A percentile compares a stretch with the other conserved stretches of the same genome.
Evolutionary conservation across 2,113 vertebrate genomes (phyloP).

Genomic region (Ploceus nigricollis): DNA sequence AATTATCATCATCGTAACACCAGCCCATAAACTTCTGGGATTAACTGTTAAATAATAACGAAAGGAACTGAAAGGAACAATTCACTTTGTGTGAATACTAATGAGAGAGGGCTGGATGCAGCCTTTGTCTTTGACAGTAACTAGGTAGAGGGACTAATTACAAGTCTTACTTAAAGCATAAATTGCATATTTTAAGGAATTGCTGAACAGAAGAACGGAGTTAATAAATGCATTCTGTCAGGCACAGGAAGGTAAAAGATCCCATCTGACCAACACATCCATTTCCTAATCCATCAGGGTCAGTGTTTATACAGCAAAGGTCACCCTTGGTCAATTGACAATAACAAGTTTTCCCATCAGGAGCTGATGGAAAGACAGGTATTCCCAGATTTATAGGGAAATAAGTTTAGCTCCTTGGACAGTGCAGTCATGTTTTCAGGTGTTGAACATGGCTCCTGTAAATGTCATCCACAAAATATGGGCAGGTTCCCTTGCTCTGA

Average conservation of each 20-base stretch:
- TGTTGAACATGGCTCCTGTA: rapidly evolving
- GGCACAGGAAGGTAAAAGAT: not conserved
- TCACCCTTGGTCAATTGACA: not conserved
- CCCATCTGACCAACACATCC: conserved; percentile 1
- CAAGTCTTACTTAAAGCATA: not conserved
- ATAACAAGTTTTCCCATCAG: not conserved
- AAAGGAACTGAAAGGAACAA: not conserved
- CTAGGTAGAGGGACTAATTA: conserved; percentile 36
- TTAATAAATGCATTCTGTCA: not conserved
- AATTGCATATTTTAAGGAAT: conserved; percentile 20
- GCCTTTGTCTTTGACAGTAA: not conserved
- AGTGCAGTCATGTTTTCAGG: not conserved
- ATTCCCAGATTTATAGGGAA: not conserved
- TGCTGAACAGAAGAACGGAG: not conserved
- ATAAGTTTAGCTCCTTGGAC: not conserved
- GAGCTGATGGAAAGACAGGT: not conserved
- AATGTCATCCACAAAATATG: not conserved
- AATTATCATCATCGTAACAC: not conserved
- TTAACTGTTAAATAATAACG: conserved; percentile 21
- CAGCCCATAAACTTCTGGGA: conserved; percentile 23
- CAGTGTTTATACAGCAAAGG: not conserved
- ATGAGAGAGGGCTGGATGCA: not conserved
- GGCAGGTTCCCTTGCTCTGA: not conserved
- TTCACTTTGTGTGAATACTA: not conserved
- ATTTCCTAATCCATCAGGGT: conserved; percentile 1